These are phyloP conservation scores for Dunckerocampus dactyliophorus DNA, from an alignment of 2,113 vertebrate genomes.

Conservation along the genomic window DNA sequence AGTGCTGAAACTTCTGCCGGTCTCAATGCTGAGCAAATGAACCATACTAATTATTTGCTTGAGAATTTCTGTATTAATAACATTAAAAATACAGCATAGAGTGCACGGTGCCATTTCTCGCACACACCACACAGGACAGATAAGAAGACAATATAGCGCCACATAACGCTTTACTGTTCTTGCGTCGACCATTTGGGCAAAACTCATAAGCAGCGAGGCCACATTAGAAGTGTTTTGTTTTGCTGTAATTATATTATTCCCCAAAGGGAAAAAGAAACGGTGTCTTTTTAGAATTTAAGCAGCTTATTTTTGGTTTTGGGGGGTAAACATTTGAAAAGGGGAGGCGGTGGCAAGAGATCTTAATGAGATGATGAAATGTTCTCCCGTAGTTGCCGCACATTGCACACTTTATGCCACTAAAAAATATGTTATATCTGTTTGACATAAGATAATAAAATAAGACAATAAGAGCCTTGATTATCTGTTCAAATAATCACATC, in stretches of 20 bases:
- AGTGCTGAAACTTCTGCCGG: constrained; percentile 51
- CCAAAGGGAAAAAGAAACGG: constrained; percentile 19
- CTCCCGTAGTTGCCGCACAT: constrained; percentile 26
- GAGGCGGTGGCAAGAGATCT: constrained; percentile 22
- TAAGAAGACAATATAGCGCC: constrained; percentile 12
- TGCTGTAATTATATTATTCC: constrained; percentile 41
- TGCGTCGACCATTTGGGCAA: not conserved
- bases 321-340: constrained; percentile 47
- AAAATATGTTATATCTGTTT: not conserved
- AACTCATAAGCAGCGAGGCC: constrained; percentile 16
- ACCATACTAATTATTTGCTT: constrained; percentile 69
- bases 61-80: constrained; percentile 65
- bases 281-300: constrained; percentile 45
- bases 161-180: constrained; percentile 4
- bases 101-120: constrained; percentile 36
- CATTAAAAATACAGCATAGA: constrained; percentile 8
- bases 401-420: too few relatives aligned
- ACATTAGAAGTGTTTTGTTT: constrained; percentile 24
- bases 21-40: constrained; percentile 60
- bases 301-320: constrained; percentile 34
- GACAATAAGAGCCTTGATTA: not conserved
- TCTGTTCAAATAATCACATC: constrained; percentile 16
- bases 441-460: constrained; percentile 28
- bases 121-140: constrained; percentile 41
- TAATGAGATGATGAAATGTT: constrained; percentile 55